Evolutionary conservation across 2,888 invertebrate genomes (phyloP).

Genomic region (Cyclophora punctaria): DNA sequence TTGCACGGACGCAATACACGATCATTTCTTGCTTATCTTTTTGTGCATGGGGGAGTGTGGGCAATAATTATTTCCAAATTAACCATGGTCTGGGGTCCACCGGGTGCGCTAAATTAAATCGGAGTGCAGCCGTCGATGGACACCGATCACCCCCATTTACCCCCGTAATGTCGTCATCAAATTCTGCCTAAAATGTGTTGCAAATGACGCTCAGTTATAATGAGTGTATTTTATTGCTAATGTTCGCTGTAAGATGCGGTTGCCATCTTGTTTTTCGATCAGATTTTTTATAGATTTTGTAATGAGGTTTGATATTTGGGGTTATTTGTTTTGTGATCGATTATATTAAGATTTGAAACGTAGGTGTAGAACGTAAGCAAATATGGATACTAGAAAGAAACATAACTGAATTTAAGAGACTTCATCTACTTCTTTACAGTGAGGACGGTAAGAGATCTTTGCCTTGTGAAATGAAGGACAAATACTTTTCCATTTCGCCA

Average conservation of each 20-base stretch:
- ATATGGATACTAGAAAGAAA: no score
- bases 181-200: constrained; percentile 64
- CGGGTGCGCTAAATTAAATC: constrained; percentile 68
- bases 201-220: constrained; percentile 39
- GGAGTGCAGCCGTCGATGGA: constrained; percentile 52
- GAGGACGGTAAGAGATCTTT: no score
- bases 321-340: no score
- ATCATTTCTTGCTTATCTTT: constrained; percentile 23
- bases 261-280: no score
- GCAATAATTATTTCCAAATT: constrained; percentile 69
- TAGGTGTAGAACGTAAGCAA: no score
- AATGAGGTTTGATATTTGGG: no score
- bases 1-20: constrained; percentile 2
- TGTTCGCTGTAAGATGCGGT: background rate
- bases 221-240: constrained; percentile 12
- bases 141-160: constrained; percentile 50
- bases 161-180: constrained; percentile 60
- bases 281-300: no score
- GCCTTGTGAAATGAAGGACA: no score
- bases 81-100: constrained; percentile 48
- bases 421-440: no score
- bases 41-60: constrained; percentile 40
- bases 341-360: no score
- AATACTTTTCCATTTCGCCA: no score
- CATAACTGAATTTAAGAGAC: no score